Evolutionary conservation across 2,797 vertebrate species (phyloP).

Genomic region (Emydoidea blandingii): DNA sequence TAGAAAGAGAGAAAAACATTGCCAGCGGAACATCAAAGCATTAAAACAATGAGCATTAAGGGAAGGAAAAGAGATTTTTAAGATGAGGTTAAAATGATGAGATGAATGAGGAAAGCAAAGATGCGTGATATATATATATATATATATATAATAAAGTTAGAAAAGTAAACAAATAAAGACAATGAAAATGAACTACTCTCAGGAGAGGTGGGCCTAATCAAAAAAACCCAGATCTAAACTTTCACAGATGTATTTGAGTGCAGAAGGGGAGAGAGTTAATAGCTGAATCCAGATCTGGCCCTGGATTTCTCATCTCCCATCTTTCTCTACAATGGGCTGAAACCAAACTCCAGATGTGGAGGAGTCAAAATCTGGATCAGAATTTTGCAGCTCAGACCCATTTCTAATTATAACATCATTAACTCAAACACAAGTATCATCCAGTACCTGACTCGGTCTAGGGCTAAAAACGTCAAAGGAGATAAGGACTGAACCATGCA

Average conservation of each 20-base stretch:
- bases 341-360: neutral
- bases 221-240: slow-evolving; percentile 45
- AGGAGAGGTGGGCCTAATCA: slow-evolving; percentile 62
- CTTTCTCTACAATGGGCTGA: neutral
- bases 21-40: slow-evolving; percentile 66
- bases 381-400: neutral
- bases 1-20: neutral
- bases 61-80: slow-evolving; percentile 53
- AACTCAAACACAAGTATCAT: neutral
- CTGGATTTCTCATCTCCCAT: neutral
- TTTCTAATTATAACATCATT: neutral
- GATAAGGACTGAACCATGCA: neutral
- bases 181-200: slow-evolving; percentile 48
- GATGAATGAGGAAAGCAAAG: slow-evolving; percentile 67
- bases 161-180: slow-evolving; percentile 50
- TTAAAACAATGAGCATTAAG: slow-evolving; percentile 68
- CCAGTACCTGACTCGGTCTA: neutral
- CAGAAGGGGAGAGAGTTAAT: neutral
- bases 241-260: slow-evolving; percentile 41
- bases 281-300: slow-evolving; percentile 20
- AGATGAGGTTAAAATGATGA: slow-evolving; percentile 64
- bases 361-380: neutral
- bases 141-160: slow-evolving; percentile 45
- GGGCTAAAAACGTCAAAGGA: neutral
- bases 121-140: slow-evolving; percentile 29